Conservation (phyloP, 1,140 invertebrate species). For the Drosophila tropicalis region DNA sequence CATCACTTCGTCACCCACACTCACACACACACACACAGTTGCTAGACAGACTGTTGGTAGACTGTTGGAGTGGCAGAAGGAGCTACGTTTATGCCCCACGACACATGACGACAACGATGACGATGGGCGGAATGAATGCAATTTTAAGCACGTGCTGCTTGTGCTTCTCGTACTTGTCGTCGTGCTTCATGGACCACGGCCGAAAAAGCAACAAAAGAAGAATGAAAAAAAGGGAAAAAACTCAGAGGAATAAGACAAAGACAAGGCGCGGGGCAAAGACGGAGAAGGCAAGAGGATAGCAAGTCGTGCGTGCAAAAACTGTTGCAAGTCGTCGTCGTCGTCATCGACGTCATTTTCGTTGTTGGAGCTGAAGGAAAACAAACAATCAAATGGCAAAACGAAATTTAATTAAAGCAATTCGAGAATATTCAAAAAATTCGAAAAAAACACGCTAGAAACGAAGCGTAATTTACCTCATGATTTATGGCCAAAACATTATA, state of each 20-base stretch:
- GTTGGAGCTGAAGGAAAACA: constrained; percentile 31
- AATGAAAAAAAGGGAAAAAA: background rate
- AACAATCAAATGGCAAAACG: constrained; percentile 69
- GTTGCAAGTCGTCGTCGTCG: constrained; percentile 33
- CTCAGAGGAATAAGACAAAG: background rate
- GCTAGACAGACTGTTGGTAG: background rate
- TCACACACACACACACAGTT: background rate
- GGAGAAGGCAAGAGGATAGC: constrained; percentile 18
- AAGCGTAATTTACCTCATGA: background rate
- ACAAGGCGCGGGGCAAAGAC: too few relatives aligned
- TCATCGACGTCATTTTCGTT: background rate
- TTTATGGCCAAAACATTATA: background rate
- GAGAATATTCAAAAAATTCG: background rate
- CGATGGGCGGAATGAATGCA: constrained; percentile 56
- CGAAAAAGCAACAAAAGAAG: constrained; percentile 39
- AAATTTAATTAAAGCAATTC: constrained; percentile 70
- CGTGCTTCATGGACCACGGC: constrained; percentile 63
- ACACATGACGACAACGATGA: constrained; percentile 7
- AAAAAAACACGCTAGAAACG: background rate
- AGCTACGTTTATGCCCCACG: background rate
- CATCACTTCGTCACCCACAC: background rate
- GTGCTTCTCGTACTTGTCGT: constrained; percentile 34
- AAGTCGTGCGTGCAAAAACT: constrained; percentile 51
- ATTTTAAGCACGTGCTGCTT: constrained; percentile 71
- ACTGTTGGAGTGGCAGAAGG: background rate